Conservation (phyloP, 2,797 vertebrate species). For the Pangasius larnaudii region DNA sequence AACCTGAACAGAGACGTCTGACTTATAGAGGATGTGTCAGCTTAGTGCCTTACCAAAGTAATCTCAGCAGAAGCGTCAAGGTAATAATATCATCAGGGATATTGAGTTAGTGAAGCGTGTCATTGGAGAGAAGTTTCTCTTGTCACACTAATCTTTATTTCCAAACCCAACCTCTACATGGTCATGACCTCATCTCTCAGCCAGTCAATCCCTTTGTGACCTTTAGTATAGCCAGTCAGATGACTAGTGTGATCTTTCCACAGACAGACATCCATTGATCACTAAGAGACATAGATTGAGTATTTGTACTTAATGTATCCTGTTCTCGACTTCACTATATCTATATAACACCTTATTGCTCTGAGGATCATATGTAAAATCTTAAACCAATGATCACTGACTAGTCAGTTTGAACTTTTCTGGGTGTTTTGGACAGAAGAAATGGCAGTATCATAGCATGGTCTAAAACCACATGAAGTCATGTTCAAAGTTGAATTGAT, state of each 20-base stretch:
- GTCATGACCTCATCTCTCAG: slow-evolving; percentile 28
- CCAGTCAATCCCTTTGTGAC: slow-evolving; percentile 12
- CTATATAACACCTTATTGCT: background rate
- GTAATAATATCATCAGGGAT: slow-evolving; percentile 14
- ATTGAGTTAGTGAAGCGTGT: slow-evolving; percentile 8
- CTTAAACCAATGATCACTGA: background rate
- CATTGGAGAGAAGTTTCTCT: slow-evolving; percentile 3
- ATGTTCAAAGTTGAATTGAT: background rate
- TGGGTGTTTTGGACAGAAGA: background rate
- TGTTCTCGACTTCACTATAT: background rate
- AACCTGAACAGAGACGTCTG: slow-evolving; percentile 7
- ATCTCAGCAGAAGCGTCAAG: background rate
- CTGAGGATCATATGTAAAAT: background rate
- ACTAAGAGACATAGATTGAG: background rate
- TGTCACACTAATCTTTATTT: slow-evolving; percentile 29
- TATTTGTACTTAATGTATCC: background rate
- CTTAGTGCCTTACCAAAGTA: background rate
- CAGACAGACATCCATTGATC: slow-evolving; percentile 5
- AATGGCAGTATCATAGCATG: background rate
- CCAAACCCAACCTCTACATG: slow-evolving; percentile 20
- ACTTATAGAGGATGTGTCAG: background rate
- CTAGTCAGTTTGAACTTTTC: background rate
- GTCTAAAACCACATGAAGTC: background rate
- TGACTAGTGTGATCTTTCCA: background rate
- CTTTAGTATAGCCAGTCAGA: slow-evolving; percentile 21